These are phyloP conservation scores for Amphibalanus amphitrite DNA, from an alignment of 1,140 invertebrate genomes.

Conservation along the genomic window DNA sequence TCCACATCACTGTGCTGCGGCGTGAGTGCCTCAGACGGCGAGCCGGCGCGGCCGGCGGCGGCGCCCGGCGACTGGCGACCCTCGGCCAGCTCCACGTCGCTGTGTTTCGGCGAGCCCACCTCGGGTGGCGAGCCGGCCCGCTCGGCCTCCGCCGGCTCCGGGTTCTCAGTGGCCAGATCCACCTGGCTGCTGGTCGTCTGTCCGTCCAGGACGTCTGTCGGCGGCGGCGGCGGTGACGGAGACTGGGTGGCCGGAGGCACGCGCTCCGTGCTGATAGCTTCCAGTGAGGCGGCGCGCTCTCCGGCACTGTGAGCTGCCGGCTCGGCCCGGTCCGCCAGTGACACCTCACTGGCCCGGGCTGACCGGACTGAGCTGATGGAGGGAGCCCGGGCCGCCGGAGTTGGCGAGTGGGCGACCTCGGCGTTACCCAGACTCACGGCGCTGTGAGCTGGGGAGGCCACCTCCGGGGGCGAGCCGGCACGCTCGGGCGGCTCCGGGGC, in stretches of 20 bases:
- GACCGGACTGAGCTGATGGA: not conserved
- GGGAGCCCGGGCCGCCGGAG: no score
- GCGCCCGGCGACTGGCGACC: not conserved
- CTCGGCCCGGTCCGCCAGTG: not conserved
- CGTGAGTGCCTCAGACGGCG: not conserved
- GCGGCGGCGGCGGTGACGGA: not conserved
- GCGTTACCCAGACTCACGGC: not conserved
- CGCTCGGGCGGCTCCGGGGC: no score
- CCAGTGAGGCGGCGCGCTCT: not conserved
- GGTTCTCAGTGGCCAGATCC: not conserved
- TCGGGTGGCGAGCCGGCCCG: not conserved
- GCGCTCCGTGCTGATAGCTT: not conserved
- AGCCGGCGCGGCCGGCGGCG: not conserved
- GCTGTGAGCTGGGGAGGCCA: not conserved
- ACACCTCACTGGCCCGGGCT: not conserved
- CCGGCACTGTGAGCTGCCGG: no score
- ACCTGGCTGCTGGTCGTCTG: not conserved
- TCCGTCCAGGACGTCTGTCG: no score
- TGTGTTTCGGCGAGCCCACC: not conserved
- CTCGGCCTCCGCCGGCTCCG: not conserved
- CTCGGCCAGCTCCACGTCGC: not conserved
- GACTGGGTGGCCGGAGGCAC: not conserved
- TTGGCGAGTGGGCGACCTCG: not conserved
- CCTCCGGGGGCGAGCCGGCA: not conserved
- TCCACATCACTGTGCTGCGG: not conserved